Conservation (phyloP, 2,888 invertebrate genomes). For the Diaprepes abbreviatus region DNA sequence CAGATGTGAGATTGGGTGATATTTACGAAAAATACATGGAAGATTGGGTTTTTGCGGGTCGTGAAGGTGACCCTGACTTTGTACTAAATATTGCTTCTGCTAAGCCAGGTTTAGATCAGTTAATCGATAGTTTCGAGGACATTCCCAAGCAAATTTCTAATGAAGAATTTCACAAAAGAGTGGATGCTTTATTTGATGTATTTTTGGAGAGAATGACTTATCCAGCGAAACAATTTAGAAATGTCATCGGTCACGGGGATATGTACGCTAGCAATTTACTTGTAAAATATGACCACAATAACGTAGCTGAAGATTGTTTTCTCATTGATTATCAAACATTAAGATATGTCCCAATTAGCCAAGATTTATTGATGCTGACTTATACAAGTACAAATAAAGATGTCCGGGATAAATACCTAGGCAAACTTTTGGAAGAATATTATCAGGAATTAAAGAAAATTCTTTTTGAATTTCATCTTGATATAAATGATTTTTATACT, state of each 20-base stretch:
- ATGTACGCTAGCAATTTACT: conserved; percentile 74
- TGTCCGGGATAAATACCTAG: conserved; percentile 47
- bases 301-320: conserved; percentile 53
- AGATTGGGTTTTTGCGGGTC: conserved; percentile 52
- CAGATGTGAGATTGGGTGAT: conserved; percentile 53
- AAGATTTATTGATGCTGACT: conserved; percentile 72
- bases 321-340: conserved; percentile 65
- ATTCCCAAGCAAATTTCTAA: conserved; percentile 6
- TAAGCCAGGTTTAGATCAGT: neutral
- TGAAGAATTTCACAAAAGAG: conserved; percentile 34
- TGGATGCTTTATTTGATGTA: conserved; percentile 48
- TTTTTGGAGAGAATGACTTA: conserved; percentile 25
- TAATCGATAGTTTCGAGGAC: neutral
- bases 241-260: conserved; percentile 74
- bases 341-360: conserved; percentile 74
- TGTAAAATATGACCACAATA: conserved; percentile 50
- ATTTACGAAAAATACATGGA: conserved; percentile 54
- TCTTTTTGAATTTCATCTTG: conserved; percentile 44
- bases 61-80: neutral
- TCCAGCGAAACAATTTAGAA: conserved; percentile 61
- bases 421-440: conserved; percentile 51
- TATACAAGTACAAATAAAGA: conserved; percentile 58
- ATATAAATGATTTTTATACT: conserved; percentile 49
- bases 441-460: conserved; percentile 49
- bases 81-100: conserved; percentile 13